These are phyloP conservation scores for Petrophora chlorosata DNA, from an alignment of 2,888 invertebrate genomes.

Conservation along the genomic window DNA sequence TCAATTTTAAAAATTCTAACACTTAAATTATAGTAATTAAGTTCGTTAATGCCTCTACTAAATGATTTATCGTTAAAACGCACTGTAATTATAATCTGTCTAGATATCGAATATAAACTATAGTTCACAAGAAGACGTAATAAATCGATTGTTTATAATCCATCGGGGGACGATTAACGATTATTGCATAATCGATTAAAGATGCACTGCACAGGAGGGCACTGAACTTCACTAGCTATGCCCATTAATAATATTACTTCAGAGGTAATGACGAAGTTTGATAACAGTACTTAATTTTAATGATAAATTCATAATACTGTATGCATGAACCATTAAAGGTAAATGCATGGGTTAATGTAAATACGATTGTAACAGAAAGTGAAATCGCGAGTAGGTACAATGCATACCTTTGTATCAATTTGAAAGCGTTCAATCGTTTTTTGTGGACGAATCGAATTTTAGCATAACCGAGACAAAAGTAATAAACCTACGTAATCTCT, in stretches of 20 bases:
- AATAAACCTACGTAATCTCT: slow-evolving; percentile 19
- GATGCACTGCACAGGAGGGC: slow-evolving; percentile 13
- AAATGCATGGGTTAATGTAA: slow-evolving; percentile 28
- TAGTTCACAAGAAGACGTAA: not conserved
- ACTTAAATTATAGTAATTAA: too few relatives aligned
- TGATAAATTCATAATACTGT: slow-evolving; percentile 11
- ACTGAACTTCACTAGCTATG: slow-evolving; percentile 14
- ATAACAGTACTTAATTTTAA: slow-evolving; percentile 7
- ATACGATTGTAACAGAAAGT: slow-evolving; percentile 33
- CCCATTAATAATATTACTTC: slow-evolving; percentile 5
- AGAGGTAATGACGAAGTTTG: slow-evolving; percentile 1
- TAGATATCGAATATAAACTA: not conserved
- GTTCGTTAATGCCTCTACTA: too few relatives aligned
- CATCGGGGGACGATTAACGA: slow-evolving; percentile 13
- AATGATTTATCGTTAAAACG: too few relatives aligned
- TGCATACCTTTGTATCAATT: slow-evolving; percentile 34
- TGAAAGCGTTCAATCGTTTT: slow-evolving; percentile 32
- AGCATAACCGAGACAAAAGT: slow-evolving; percentile 27
- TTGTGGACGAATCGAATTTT: slow-evolving; percentile 30
- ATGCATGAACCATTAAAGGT: slow-evolving; percentile 21
- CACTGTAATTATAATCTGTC: not conserved
- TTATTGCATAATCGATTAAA: slow-evolving; percentile 16
- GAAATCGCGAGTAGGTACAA: slow-evolving; percentile 28
- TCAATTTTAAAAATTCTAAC: too few relatives aligned
- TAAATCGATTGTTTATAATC: slow-evolving; percentile 15